These are phyloP conservation scores for Anguilla marmorata DNA, from an alignment of 2,797 vertebrate genomes.

Conservation along the genomic window DNA sequence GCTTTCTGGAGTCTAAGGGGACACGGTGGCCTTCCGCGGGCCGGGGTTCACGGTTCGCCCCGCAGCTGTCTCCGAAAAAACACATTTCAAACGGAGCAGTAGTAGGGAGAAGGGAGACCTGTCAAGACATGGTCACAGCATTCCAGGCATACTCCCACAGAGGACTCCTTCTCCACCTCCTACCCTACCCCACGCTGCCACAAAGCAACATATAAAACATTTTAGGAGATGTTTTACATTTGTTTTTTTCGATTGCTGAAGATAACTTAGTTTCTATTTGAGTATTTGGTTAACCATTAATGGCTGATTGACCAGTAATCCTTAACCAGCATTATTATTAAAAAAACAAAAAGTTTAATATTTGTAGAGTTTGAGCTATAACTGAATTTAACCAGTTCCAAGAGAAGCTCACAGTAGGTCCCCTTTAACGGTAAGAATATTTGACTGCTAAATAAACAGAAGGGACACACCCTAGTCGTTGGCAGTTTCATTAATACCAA, in stretches of 20 bases:
- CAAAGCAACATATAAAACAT: neutral
- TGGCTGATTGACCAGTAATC: neutral
- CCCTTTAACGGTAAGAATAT: neutral
- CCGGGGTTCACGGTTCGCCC: neutral
- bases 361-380: neutral
- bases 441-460: neutral
- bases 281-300: neutral
- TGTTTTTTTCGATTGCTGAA: neutral
- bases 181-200: neutral
- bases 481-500: neutral
- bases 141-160: slow-evolving; percentile 15
- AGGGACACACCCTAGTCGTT: neutral
- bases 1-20: neutral
- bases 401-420: neutral
- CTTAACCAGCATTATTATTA: neutral
- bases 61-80: neutral
- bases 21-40: neutral
- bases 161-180: neutral
- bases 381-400: neutral
- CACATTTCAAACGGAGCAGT: neutral
- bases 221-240: neutral
- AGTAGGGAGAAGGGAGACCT: slow-evolving; percentile 18
- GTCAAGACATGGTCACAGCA: slow-evolving; percentile 31
- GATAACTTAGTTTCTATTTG: neutral
- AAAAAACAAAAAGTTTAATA: neutral